These are phyloP conservation scores for Ophioninae sp. DNA, from an alignment of 2,888 invertebrate genomes.

Conservation along the genomic window DNA sequence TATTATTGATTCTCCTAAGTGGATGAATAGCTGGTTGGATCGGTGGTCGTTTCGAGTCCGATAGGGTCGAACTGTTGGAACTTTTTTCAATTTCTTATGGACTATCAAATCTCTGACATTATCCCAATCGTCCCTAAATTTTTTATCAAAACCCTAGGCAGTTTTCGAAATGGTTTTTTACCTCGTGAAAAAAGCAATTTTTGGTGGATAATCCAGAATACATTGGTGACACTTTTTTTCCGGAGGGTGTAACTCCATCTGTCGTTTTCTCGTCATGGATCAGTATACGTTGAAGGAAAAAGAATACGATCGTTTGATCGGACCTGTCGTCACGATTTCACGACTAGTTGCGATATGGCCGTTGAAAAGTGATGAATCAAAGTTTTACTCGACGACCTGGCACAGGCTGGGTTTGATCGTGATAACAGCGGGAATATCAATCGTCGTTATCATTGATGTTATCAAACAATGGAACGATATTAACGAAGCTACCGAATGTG, in stretches of 20 bases:
- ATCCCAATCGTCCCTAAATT: constrained; percentile 56
- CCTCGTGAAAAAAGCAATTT: not conserved
- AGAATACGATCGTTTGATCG: constrained; percentile 69
- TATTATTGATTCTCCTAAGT: not conserved
- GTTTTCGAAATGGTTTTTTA: constrained; percentile 1
- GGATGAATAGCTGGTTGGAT: not conserved
- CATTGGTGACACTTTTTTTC: not conserved
- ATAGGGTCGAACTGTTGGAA: constrained; percentile 45
- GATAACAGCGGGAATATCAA: constrained; percentile 44
- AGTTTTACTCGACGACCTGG: constrained; percentile 46
- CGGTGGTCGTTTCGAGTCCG: not conserved
- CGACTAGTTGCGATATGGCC: constrained; percentile 72
- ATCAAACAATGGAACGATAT: constrained; percentile 68
- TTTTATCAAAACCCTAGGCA: constrained; percentile 36
- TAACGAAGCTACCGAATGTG: constrained; percentile 73
- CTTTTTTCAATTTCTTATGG: constrained; percentile 59
- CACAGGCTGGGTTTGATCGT: constrained; percentile 66
- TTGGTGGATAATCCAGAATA: not conserved
- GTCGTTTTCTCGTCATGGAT: constrained; percentile 27
- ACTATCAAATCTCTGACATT: constrained; percentile 65
- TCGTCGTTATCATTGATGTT: constrained; percentile 65
- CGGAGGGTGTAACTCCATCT: not conserved
- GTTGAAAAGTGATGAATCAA: constrained; percentile 49
- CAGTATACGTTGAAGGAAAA: constrained; percentile 29
- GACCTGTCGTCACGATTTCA: constrained; percentile 64